phyloP scores from a whole-genome alignment of 2,113 vertebrate species.

The Piaya cayana region DNA sequence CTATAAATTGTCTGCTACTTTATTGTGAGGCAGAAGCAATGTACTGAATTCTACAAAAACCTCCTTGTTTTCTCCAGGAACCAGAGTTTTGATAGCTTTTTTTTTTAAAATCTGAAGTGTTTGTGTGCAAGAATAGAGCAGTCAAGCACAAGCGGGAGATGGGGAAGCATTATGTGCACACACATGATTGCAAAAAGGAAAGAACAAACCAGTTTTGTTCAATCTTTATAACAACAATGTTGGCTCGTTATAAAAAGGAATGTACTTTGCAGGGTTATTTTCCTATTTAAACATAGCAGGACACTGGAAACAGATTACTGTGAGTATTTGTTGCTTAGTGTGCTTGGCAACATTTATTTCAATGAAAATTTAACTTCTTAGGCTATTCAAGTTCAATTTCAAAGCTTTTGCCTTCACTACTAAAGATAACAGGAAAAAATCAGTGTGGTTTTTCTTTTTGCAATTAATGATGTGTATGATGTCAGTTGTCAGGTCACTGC shows the following conservation, averaged over 20 bases:
- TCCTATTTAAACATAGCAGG: constrained; percentile 5
- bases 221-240: background rate
- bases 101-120: background rate
- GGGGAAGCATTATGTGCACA: background rate
- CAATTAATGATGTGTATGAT: background rate
- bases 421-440: background rate
- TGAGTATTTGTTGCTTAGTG: constrained; percentile 17
- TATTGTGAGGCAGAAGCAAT: background rate
- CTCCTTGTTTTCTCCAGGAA: background rate
- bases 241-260: constrained; percentile 17
- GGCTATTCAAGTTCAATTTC: background rate
- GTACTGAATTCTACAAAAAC: background rate
- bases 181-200: background rate
- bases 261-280: constrained; percentile 27
- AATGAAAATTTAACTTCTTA: background rate
- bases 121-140: background rate
- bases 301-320: constrained; percentile 5
- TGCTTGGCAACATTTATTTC: constrained; percentile 16
- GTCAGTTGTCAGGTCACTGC: background rate
- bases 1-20: background rate
- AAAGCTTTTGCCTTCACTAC: background rate
- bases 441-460: background rate
- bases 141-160: background rate
- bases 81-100: background rate
- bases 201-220: background rate